Evolutionary conservation across 2,888 invertebrate species (phyloP).

Genomic region (Nineta flava): DNA sequence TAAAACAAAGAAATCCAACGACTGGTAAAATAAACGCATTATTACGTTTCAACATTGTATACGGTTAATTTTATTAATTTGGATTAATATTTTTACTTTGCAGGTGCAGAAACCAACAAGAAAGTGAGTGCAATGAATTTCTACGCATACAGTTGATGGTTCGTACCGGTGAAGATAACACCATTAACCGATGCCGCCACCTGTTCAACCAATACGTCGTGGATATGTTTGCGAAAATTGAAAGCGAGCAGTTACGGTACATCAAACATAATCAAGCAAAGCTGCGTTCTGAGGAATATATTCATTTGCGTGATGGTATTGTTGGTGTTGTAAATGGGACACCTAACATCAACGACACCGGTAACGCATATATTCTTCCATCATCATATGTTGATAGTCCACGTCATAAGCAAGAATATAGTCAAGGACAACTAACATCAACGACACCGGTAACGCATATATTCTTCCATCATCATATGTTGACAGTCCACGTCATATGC

Average conservation of each 20-base stretch:
- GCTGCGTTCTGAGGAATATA: constrained; percentile 17
- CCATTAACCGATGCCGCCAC: constrained; percentile 14
- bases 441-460: constrained; percentile 13
- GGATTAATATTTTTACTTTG: constrained; percentile 6
- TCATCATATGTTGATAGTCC: constrained; percentile 16
- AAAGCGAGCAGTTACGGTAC: constrained; percentile 19
- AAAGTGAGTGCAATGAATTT: constrained; percentile 15
- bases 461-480: constrained; percentile 15
- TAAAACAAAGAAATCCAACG: constrained; percentile 11
- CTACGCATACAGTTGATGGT: constrained; percentile 17
- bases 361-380: constrained; percentile 14
- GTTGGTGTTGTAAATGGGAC: constrained; percentile 11
- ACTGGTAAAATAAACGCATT: constrained; percentile 8
- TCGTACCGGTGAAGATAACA: constrained; percentile 12
- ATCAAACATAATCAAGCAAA: constrained; percentile 19
- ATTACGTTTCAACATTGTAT: constrained; percentile 7
- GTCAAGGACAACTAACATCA: not conserved
- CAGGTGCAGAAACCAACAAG: constrained; percentile 11
- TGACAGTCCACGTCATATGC: constrained; percentile 18
- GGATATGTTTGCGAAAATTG: constrained; percentile 22
- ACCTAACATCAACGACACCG: constrained; percentile 10
- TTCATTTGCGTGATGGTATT: constrained; percentile 16
- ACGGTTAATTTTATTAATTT: constrained; percentile 4
- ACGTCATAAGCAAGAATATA: constrained; percentile 18
- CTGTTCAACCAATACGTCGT: constrained; percentile 21